Evolutionary conservation across 2,113 vertebrate species (phyloP), one percentile per base, ranked within the genome.

Genomic region (Benthochromis sp.): DNA sequence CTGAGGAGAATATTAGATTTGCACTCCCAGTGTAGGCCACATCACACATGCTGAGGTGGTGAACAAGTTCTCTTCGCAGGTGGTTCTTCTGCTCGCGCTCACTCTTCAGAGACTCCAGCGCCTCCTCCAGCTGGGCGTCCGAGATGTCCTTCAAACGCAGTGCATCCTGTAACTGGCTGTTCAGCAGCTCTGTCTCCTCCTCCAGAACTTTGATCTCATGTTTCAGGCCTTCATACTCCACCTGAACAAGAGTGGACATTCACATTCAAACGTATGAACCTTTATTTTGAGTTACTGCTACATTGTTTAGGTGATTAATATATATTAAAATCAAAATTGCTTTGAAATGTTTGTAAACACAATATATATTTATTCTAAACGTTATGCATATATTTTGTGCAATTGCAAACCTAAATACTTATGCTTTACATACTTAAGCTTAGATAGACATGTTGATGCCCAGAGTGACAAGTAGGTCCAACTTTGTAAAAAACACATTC

Each of bases 181-280:
- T 98, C n/a, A 99, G 96, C 54, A 99, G 94, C 52, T 97, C 97
- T 0, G 96, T 97, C 91, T 99, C 98, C 94, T 99, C 99, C 94
- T 98, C 98, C 90, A 98, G 96, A 7, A 99, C 97, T 87, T 99
- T 99, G 66, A 99, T 98, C 95, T 99, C 98, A 55, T 99, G 99
- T 92, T 99, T 99, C 94, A 99, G 95, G 40, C 98, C 98, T 96
- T 99, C 99, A 3, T 97, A 99, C 95, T 99, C 99, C 94, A 99
- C 98, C 99, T 99, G 94, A 84, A 95, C 5, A 31, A 66, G 1
- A 19, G 43, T 19, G 6, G 43, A 16, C 10, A 52, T 79, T 36
- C 19, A 53, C 29, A 36, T n/a, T 50, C 14, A 76, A 50, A 76
- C 1, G 19, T 61, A 31, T 21, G 7, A 50, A 19, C 6, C 43